These are phyloP conservation scores for Cheilosia vulpina DNA, from an alignment of 2,888 invertebrate species.

Conservation along the genomic window DNA sequence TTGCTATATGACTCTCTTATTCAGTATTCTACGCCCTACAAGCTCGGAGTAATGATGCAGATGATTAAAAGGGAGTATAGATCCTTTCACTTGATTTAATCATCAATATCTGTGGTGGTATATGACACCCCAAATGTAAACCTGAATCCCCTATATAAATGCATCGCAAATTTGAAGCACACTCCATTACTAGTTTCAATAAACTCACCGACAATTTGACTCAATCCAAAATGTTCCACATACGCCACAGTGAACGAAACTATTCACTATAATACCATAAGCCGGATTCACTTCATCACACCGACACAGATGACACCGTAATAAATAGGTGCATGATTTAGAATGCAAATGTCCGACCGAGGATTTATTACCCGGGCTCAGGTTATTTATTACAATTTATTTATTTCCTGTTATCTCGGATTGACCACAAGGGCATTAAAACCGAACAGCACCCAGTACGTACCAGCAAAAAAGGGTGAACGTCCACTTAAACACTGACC, in stretches of 20 bases:
- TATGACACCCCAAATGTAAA: no score
- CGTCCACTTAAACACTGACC: constrained; percentile 55
- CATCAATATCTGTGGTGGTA: no score
- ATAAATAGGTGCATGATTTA: constrained; percentile 73
- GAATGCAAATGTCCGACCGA: constrained; percentile 68
- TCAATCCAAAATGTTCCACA: constrained; percentile 34
- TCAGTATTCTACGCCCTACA: no score
- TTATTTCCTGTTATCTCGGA: constrained; percentile 73
- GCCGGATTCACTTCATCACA: constrained; percentile 57
- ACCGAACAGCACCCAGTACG: constrained; percentile 17
- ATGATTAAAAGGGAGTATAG: no score
- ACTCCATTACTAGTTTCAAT: background rate
- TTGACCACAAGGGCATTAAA: constrained; percentile 64
- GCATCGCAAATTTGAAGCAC: no score
- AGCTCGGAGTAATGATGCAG: no score
- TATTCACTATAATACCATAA: constrained; percentile 57
- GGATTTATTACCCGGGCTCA: constrained; percentile 61
- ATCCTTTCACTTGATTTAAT: no score
- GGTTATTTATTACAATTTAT: constrained; percentile 74
- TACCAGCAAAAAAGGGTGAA: constrained; percentile 20
- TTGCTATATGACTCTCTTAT: no score
- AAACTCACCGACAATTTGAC: background rate
- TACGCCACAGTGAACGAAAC: constrained; percentile 32
- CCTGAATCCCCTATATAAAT: no score
- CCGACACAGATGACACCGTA: constrained; percentile 65